phyloP scores from a whole-genome alignment of 30 jellyfish, hydroid and myxozoan species.

The Cassiopea xamachana region DNA sequence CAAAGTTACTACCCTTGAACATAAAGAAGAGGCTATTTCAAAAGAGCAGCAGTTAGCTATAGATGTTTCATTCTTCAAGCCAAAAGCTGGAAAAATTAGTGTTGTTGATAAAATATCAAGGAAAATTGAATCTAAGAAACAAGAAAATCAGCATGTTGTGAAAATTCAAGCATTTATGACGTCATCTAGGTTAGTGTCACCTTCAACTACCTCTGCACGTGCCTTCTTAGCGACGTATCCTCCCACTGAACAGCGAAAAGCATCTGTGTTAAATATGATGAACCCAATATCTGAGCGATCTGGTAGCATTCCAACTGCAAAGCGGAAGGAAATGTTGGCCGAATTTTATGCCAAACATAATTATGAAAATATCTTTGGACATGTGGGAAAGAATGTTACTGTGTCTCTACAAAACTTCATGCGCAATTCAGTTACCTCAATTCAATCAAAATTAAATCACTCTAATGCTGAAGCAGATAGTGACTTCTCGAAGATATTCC shows the following conservation, averaged over 20 bases:
- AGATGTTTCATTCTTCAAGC: conserved; percentile 33
- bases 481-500: conserved; percentile 13
- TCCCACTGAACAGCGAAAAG: not conserved
- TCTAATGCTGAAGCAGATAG: not conserved
- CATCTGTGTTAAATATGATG: not conserved
- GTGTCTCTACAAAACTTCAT: not conserved
- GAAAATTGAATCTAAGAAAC: not conserved
- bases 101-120: not conserved
- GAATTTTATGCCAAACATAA: conserved; percentile 28
- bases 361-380: conserved; percentile 3
- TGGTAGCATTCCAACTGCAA: not conserved
- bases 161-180: not conserved
- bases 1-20: not conserved
- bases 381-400: not conserved
- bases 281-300: not conserved
- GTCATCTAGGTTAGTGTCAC: not conserved
- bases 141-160: not conserved
- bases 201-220: not conserved
- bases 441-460: not conserved
- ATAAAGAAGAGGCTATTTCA: not conserved
- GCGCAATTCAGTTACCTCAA: too few relatives aligned
- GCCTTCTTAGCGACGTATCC: not conserved
- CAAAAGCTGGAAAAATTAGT: not conserved
- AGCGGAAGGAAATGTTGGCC: conserved; percentile 12
- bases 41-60: conserved; percentile 21